These are phyloP conservation scores for Cydia pomonella DNA, from an alignment of 1,140 invertebrate genomes.

Conservation along the genomic window DNA sequence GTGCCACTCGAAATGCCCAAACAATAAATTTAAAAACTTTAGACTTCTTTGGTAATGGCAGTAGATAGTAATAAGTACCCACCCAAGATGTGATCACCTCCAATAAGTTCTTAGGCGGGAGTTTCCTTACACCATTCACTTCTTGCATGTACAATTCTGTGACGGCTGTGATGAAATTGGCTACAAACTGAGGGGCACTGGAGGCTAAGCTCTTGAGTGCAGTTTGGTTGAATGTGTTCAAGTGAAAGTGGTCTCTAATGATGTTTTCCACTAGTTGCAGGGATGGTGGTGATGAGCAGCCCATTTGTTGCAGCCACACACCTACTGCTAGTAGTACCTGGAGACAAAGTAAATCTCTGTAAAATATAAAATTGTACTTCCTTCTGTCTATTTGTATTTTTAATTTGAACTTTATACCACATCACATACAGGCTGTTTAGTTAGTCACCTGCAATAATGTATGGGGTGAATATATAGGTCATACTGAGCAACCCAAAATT, in stretches of 20 bases:
- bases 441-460: too few species aligned
- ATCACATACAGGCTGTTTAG: too few species aligned
- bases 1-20: neutral
- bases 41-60: conserved; percentile 11
- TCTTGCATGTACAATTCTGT: conserved; percentile 86
- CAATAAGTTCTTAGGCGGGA: conserved; percentile 82
- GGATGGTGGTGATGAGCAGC: conserved; percentile 87
- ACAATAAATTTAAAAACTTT: neutral
- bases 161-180: conserved; percentile 90
- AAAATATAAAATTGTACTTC: too few species aligned
- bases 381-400: too few species aligned
- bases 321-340: conserved; percentile 87
- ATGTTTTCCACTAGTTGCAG: conserved; percentile 87
- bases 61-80: conserved; percentile 18
- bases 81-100: conserved; percentile 86
- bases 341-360: neutral
- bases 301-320: conserved; percentile 92
- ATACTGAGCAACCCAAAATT: too few species aligned
- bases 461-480: too few species aligned
- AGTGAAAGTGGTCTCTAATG: conserved; percentile 89
- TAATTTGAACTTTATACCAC: too few species aligned
- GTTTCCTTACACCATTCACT: conserved; percentile 64
- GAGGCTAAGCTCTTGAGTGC: conserved; percentile 85
- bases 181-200: conserved; percentile 88
- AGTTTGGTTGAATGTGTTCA: conserved; percentile 84